A percentile compares a stretch with the other conserved stretches of the same genome.
Conservation (phyloP, 53 echinoderm and acorn worm species). For the Echinarachnius parma region DNA sequence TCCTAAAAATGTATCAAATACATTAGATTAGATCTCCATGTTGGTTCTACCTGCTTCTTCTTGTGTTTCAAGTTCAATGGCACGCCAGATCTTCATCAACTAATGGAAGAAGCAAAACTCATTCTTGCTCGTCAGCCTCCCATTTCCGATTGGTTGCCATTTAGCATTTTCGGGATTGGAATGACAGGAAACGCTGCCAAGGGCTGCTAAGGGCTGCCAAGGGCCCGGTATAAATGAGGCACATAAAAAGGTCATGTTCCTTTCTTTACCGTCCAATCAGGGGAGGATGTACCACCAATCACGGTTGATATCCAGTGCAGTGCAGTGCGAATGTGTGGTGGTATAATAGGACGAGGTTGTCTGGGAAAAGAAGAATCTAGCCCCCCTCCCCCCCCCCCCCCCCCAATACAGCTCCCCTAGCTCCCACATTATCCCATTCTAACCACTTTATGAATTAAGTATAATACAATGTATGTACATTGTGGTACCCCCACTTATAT, state of each 20-base stretch:
- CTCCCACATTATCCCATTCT: too few relatives aligned
- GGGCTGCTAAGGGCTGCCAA: conserved; percentile 16
- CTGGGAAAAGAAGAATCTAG: too few relatives aligned
- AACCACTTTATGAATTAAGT: too few relatives aligned
- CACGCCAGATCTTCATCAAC: conserved; percentile 24
- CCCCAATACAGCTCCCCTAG: too few relatives aligned
- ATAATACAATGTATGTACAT: too few relatives aligned
- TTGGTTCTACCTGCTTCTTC: neutral
- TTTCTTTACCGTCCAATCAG: conserved; percentile 27
- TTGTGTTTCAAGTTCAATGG: conserved; percentile 41
- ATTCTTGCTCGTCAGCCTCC: conserved; percentile 21
- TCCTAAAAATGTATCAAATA: neutral
- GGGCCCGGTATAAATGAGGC: conserved; percentile 6
- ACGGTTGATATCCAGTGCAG: too few relatives aligned
- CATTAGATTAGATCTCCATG: neutral
- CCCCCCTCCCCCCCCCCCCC: too few relatives aligned
- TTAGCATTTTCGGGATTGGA: conserved; percentile 4
- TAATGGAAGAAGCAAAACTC: conserved; percentile 28
- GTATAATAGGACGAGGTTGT: too few relatives aligned
- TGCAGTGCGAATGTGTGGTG: too few relatives aligned
- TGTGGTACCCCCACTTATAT: too few relatives aligned
- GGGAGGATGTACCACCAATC: conserved; percentile 27
- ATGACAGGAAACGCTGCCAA: conserved; percentile 44
- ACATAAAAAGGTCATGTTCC: conserved; percentile 38
- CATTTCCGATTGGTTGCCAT: conserved; percentile 41